These are phyloP conservation scores for Oceanites oceanicus DNA, from an alignment of 2,113 vertebrate genomes.

Conservation along the genomic window DNA sequence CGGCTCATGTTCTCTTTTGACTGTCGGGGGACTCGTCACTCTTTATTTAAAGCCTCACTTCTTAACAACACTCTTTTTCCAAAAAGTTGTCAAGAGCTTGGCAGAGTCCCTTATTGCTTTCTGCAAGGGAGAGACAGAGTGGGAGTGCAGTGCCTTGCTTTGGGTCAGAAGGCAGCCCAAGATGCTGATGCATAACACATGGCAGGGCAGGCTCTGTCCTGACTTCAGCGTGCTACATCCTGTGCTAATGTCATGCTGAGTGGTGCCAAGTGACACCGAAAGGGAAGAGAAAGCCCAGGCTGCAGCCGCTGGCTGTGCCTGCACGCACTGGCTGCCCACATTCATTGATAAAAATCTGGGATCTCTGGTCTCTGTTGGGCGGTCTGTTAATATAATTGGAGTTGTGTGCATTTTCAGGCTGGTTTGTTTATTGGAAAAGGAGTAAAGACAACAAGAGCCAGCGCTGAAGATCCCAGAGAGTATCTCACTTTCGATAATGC, in stretches of 20 bases:
- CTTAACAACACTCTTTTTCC: slow-evolving; percentile 44
- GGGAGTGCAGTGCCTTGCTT: slow-evolving; percentile 20
- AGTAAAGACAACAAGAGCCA: slow-evolving; percentile 49
- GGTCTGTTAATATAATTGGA: not conserved
- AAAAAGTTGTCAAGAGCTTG: slow-evolving; percentile 47
- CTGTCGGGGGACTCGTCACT: not conserved
- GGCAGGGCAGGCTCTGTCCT: slow-evolving; percentile 1
- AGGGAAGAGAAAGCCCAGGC: not conserved
- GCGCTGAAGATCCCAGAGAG: slow-evolving; percentile 63
- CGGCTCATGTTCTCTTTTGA: not conserved
- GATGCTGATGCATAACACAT: slow-evolving; percentile 39
- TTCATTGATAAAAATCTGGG: not conserved
- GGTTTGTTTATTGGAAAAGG: slow-evolving; percentile 68
- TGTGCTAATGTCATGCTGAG: not conserved
- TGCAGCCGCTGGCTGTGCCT: not conserved
- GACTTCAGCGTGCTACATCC: not conserved
- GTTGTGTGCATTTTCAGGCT: not conserved
- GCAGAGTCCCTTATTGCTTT: not conserved
- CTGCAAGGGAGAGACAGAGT: not conserved
- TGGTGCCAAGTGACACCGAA: not conserved
- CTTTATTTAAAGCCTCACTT: slow-evolving; percentile 7
- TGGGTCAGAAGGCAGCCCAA: slow-evolving; percentile 16
- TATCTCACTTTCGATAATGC: slow-evolving; percentile 47
- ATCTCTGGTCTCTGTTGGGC: not conserved
- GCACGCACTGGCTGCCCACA: not conserved